Evolutionary conservation across 2,888 invertebrate genomes (phyloP), one percentile per base, ranked within the genome.

Genomic region (Parnassius smintheus): DNA sequence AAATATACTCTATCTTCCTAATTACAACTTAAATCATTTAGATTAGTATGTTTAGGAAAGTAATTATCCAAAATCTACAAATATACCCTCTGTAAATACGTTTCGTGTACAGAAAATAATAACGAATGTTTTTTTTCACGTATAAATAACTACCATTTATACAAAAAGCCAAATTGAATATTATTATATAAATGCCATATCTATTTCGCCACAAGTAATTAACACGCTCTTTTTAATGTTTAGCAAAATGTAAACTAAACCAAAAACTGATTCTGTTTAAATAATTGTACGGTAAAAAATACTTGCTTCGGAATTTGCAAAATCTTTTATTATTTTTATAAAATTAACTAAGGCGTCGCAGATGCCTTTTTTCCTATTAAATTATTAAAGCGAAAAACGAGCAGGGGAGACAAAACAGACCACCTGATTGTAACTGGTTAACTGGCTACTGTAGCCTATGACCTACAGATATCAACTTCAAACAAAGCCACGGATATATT

Each of bases 41-140:
- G 49, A 64, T 59, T 48, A 12, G 59, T 59, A 59, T 64, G 41
- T 59, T 64, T 59, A 59, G 63, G 63, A 11, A 52, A 59, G 50
- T 55, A 56, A 64, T 56, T 56, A 52, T 55, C 51, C 59, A 64
- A 51, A 59, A 59, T 51, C 59, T 45, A 56, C 59, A 59, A 59
- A 59, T 59, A 56, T n/a, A 56, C 18, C 63, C 59, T 56, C 12
- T 42, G 25, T 59, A 64, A 59, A 64, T 4, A 52, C 11, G 9
- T 50, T 63, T 35, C 55, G 44, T 35, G 46, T 46, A 42, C 49
- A 51, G 9, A 42, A 52, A 56, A 48, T 56, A 56, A 53, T 54
- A 54, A 42, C 41, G 22, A 18, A 55, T 60, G 13, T 55, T 51
- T 49, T 59, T 35, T 50, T 13, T n/a, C 11, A 25, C 50, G 42